Evolutionary conservation across 2,888 invertebrate species (phyloP).

Genomic region (Rambutsinella grinnellia): DNA sequence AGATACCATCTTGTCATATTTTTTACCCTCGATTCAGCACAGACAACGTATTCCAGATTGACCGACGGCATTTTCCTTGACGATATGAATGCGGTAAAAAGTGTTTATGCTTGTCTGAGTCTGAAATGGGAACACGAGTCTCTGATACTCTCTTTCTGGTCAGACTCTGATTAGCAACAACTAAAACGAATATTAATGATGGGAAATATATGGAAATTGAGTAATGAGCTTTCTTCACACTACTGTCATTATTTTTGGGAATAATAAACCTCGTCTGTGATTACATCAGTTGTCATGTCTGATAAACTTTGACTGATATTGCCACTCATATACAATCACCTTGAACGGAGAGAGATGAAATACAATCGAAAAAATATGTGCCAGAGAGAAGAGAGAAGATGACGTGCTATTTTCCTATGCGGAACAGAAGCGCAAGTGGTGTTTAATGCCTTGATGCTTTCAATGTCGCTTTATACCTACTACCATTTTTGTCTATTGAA

Average conservation of each 20-base stretch:
- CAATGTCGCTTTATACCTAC: neutral
- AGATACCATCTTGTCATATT: neutral
- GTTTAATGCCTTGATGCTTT: neutral
- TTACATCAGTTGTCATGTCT: constrained; percentile 23
- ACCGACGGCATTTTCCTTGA: too few species aligned
- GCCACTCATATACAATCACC: constrained; percentile 1
- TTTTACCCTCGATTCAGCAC: neutral
- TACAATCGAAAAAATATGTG: neutral
- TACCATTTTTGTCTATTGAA: neutral
- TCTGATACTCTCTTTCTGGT: neutral
- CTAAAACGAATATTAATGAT: neutral
- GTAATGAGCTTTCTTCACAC: neutral
- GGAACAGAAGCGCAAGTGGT: neutral
- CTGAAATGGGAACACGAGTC: neutral
- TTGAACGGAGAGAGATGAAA: neutral
- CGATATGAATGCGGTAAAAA: too few species aligned
- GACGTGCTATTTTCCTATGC: neutral
- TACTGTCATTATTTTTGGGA: neutral
- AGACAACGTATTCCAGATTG: neutral
- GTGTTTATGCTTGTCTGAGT: too few species aligned
- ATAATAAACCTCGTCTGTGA: constrained; percentile 15
- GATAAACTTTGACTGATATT: constrained; percentile 19
- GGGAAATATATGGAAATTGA: neutral
- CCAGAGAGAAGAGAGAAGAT: neutral
- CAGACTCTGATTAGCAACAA: neutral